Percentiles rank a stretch among this genome's conserved stretches.
Conservation (phyloP, 2,113 vertebrate species). For the Seriola aureovittata region DNA sequence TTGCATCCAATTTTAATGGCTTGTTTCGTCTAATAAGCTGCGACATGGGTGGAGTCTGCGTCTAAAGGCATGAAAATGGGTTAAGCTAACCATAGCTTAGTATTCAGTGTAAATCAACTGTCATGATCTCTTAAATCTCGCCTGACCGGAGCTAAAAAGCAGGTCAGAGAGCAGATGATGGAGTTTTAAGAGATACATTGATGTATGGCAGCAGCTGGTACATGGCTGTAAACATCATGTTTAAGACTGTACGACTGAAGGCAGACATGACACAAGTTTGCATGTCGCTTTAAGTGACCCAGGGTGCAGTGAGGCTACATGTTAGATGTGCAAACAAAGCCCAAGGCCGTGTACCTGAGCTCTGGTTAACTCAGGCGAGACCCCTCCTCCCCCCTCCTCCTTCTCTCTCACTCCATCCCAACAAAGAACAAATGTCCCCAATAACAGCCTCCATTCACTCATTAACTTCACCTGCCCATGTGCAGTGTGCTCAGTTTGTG, state of each 20-base stretch:
- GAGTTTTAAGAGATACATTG: constrained; percentile 2
- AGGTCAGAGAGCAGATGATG: background rate
- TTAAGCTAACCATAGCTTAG: background rate
- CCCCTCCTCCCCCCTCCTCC: constrained; percentile 25
- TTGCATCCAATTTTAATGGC: constrained; percentile 70
- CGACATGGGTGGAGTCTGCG: constrained; percentile 24
- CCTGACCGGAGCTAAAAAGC: background rate
- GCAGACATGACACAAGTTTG: background rate
- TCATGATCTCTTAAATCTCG: background rate
- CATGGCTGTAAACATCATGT: background rate
- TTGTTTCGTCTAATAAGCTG: constrained; percentile 43
- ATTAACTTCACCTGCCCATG: constrained; percentile 48
- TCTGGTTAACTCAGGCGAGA: constrained; percentile 20
- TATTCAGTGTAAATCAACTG: background rate
- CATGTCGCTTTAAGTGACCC: background rate
- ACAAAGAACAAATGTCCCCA: constrained; percentile 40
- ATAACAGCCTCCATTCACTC: constrained; percentile 38
- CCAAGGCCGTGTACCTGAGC: constrained; percentile 65
- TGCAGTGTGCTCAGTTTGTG: background rate
- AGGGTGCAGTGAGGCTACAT: constrained; percentile 24
- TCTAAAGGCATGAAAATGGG: constrained; percentile 1
- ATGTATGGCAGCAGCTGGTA: background rate
- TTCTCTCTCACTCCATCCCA: constrained; percentile 2
- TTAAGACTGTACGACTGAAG: background rate
- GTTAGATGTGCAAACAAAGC: constrained; percentile 72